Conservation (phyloP, 1,140 invertebrate species). For the Centruroides sculpturatus region DNA sequence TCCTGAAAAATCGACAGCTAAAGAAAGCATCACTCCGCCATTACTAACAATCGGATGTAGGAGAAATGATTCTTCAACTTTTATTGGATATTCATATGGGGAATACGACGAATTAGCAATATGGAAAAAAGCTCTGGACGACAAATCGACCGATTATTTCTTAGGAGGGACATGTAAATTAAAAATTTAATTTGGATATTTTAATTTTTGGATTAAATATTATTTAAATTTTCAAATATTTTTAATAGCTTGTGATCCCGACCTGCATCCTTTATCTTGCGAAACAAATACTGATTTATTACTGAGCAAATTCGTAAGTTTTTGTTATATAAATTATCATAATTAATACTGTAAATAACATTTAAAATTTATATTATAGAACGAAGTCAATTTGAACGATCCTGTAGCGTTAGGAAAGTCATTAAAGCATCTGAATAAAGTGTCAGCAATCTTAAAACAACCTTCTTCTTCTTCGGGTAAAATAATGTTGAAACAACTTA, state of each 20-base stretch:
- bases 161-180: constrained; percentile 20
- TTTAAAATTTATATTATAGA: no score
- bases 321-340: no score
- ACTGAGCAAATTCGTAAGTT: no score
- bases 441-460: no score
- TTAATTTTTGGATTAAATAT: not conserved
- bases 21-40: not conserved
- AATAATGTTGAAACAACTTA: no score
- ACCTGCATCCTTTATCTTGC: not conserved
- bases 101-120: constrained; percentile 22
- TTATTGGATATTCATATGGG: constrained; percentile 12
- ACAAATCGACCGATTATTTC: constrained; percentile 16
- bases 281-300: no score
- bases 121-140: constrained; percentile 16
- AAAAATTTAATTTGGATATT: not conserved
- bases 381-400: no score
- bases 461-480: no score
- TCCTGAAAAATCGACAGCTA: constrained; percentile 2
- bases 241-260: not conserved
- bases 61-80: constrained; percentile 5
- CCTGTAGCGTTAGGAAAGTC: no score
- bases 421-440: no score
- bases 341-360: no score
- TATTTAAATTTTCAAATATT: not conserved
- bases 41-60: constrained; percentile 20